Evolutionary conservation across 2,888 invertebrate genomes (phyloP).

Genomic region (Toxonevra muliebris): DNA sequence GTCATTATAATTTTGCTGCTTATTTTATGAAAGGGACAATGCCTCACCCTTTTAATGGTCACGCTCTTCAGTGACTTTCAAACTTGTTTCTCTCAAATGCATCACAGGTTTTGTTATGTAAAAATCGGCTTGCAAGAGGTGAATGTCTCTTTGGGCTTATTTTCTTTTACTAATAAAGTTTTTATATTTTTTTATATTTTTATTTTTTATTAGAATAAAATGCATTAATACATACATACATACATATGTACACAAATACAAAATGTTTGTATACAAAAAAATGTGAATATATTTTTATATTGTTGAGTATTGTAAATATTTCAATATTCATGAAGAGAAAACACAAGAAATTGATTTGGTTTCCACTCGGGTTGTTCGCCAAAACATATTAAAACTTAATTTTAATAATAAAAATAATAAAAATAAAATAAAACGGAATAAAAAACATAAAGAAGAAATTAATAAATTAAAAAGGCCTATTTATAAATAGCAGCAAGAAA

Average conservation of each 20-base stretch:
- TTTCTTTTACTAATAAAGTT: constrained; percentile 10
- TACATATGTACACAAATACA: constrained; percentile 14
- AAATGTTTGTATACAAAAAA: neutral
- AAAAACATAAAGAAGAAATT: too few species aligned
- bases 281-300: constrained; percentile 10
- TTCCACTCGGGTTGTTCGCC: constrained; percentile 74
- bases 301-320: constrained; percentile 27
- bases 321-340: constrained; percentile 30
- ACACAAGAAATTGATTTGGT: constrained; percentile 74
- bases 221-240: neutral
- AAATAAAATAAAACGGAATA: too few species aligned
- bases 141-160: constrained; percentile 17
- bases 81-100: constrained; percentile 10
- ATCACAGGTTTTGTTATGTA: too few species aligned
- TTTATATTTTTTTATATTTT: constrained; percentile 42
- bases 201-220: too few species aligned
- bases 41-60: constrained; percentile 62
- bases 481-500: neutral
- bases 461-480: neutral
- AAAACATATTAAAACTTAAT: constrained; percentile 24
- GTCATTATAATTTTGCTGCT: too few species aligned
- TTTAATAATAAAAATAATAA: neutral
- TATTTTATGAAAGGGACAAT: too few species aligned
- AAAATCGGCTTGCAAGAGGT: constrained; percentile 1
- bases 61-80: constrained; percentile 77